phyloP scores from a whole-genome alignment of 2,797 vertebrate species.

The Vespertilio murinus region DNA sequence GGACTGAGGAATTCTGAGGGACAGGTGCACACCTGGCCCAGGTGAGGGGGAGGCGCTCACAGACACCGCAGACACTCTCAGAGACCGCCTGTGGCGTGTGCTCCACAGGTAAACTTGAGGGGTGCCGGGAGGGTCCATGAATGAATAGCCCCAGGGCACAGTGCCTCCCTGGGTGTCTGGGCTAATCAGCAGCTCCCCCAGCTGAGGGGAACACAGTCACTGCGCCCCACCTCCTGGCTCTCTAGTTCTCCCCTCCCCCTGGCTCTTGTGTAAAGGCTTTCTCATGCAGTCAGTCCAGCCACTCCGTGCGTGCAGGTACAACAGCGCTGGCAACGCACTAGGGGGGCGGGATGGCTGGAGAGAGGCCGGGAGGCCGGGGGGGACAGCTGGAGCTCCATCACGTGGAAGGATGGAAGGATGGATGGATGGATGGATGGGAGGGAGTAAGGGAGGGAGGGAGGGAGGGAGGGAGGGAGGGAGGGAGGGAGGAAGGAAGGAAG shows the following conservation, averaged over 20 bases:
- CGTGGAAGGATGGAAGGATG: background rate
- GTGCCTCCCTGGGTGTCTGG: background rate
- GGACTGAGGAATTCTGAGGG: background rate
- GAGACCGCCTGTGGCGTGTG: background rate
- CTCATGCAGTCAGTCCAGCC: rapidly evolving
- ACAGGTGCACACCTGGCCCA: background rate
- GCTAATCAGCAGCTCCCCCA: background rate
- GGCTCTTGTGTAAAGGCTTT: background rate
- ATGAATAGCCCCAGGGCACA: background rate
- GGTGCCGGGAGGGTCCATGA: background rate
- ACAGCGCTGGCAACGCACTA: background rate
- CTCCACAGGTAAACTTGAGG: background rate
- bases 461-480: background rate
- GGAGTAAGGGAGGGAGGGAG: background rate
- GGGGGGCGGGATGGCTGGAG: background rate
- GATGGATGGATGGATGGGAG: background rate
- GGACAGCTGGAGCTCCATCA: background rate
- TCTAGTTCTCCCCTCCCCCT: too few species aligned
- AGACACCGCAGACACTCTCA: background rate
- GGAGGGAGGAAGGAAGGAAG: background rate
- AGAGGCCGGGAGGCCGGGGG: background rate
- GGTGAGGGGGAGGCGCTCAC: background rate
- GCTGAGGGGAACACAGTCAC: background rate
- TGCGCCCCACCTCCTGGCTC: rapidly evolving
- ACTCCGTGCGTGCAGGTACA: background rate